Evolutionary conservation across 2,113 vertebrate species (phyloP).

Genomic region (Salvelinus alpinus): DNA sequence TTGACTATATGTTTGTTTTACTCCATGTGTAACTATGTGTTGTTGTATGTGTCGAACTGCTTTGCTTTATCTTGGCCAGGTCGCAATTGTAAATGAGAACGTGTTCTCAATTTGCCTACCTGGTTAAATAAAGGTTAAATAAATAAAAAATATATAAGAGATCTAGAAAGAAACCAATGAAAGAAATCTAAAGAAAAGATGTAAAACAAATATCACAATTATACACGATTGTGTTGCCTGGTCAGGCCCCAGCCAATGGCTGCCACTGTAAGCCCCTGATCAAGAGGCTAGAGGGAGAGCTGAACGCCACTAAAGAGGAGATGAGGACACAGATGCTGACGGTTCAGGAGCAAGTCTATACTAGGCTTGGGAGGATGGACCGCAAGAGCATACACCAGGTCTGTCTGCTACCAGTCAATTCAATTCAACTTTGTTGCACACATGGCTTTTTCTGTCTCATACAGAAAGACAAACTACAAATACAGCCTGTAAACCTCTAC

Average conservation of each 20-base stretch:
- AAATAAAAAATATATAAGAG: too few species aligned
- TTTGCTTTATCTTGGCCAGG: too few species aligned
- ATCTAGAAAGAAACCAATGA: not conserved
- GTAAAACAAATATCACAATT: not conserved
- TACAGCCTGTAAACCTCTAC: too few species aligned
- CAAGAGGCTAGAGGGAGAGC: conserved; percentile 83
- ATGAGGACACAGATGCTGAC: conserved; percentile 82
- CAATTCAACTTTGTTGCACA: not conserved
- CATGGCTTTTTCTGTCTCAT: not conserved
- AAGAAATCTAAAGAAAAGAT: not conserved
- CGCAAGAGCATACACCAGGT: conserved; percentile 84
- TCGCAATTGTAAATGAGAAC: too few species aligned
- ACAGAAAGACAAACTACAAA: not conserved
- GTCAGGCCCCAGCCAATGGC: conserved; percentile 81
- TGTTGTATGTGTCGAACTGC: too few species aligned
- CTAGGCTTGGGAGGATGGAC: conserved; percentile 82
- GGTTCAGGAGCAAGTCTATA: conserved; percentile 83
- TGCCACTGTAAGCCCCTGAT: conserved; percentile 86
- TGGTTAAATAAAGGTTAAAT: too few species aligned
- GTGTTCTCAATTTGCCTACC: too few species aligned
- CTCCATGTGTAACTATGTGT: too few species aligned
- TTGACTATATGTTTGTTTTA: too few species aligned
- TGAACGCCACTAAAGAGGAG: conserved; percentile 84
- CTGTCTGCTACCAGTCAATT: conserved; percentile 4
- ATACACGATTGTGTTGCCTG: not conserved